Conservation (phyloP, 2,888 invertebrate genomes). For the Ochropacha duplaris region DNA sequence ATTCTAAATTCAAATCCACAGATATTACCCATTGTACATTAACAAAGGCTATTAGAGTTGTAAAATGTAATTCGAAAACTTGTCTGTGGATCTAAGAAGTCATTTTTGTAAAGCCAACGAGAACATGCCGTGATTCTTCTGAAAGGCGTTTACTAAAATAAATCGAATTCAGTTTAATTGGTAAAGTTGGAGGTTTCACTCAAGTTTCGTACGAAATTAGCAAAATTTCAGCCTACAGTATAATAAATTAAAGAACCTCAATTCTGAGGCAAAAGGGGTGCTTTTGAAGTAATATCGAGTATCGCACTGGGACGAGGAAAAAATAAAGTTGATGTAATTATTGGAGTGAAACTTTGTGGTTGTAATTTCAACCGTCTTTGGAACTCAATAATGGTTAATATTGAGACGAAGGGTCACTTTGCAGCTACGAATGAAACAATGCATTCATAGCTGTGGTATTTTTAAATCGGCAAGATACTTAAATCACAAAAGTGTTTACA, state of each 20-base stretch:
- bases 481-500: too few relatives aligned
- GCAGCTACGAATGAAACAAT: neutral
- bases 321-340: conserved; percentile 1
- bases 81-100: conserved; percentile 38
- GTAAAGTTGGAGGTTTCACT: conserved; percentile 56
- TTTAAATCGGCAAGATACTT: too few relatives aligned
- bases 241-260: conserved; percentile 56
- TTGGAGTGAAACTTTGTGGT: neutral
- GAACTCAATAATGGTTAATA: neutral
- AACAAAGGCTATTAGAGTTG: conserved; percentile 15
- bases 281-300: conserved; percentile 24
- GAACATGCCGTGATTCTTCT: conserved; percentile 27
- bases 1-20: neutral
- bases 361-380: neutral
- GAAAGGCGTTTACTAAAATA: conserved; percentile 51
- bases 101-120: conserved; percentile 49
- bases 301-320: conserved; percentile 15
- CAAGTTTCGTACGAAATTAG: conserved; percentile 53
- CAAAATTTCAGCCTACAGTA: conserved; percentile 45
- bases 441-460: too few relatives aligned
- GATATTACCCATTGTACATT: neutral
- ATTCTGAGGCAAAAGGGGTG: conserved; percentile 34
- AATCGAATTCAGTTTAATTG: conserved; percentile 68
- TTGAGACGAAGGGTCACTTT: too few relatives aligned
- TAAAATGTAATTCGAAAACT: conserved; percentile 48